Base-by-base conservation (phyloP, 2,888 invertebrate species). In the Gryllus longicercus region DNA sequence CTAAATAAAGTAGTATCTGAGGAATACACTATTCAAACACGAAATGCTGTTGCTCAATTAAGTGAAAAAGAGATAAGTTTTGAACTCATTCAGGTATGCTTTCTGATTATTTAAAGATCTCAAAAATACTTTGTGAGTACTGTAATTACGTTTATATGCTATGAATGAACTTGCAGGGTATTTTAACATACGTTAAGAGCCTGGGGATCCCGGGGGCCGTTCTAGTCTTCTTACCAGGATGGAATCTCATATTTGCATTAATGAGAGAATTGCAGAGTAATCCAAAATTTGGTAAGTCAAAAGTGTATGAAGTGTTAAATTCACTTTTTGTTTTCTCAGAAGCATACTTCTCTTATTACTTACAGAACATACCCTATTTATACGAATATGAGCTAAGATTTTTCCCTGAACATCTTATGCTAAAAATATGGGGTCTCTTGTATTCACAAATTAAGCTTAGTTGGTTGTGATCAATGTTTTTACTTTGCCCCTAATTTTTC, bases 201-300 rank as follows among this genome's bases (percentile, higher is more conserved):
- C 88, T 91, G 83, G 88, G 89, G 1, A 89, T 92, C 51, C 92
- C 93, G 0, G 99, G 99, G 0, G 96, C 99, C 0, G 93, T 99
- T 1, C 89, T 99, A 1, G 90, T 99, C 3, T 99, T 99, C 87
- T 89, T 99, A 0, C 98, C 99, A 0, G 99, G 99, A 0, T 99
- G 99, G 99, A 98, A 97, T 88, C 89, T 97, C 18, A 99, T 99
- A 84, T 97, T 97, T 87, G 94, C 95, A 0, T 89, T 98, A 79
- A 93, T 96, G 93, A 94, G 94, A 85, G 93, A 93, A 85, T 89
- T 99, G 51, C 93, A 94, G 84, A 91, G 91, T 81, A 93, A 95
- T 86, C 90, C 91, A 0, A 85, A 90, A 38, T 96, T 96, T 86
- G 93, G 95, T 83, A 88, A 90, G 84, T 87, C 10, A 86, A 78